Evolutionary conservation across 1,140 invertebrate genomes (phyloP), one percentile per base, ranked within the genome.

Genomic region (Pissodes strobi): DNA sequence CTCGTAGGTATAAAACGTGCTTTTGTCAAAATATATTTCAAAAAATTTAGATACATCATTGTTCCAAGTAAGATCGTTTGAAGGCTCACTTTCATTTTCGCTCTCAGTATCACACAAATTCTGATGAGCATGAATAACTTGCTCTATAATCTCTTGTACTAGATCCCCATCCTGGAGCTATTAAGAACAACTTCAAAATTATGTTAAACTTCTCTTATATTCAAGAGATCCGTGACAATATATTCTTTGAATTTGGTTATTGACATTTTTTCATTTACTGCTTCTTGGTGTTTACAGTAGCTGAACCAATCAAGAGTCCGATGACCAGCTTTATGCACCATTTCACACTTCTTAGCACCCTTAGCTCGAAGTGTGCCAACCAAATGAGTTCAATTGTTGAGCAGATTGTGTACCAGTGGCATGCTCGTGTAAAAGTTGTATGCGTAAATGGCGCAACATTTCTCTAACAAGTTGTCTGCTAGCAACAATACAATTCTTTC

Each of bases 321-420:
- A 77, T 57, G 6, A 64, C 71, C 30, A 78, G 45, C 61, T 78
- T 79, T 25, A 69, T 43, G 48, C 72, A 78, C 76, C 76, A 78
- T 27, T 77, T 77, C 17, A 78, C 43, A 43, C 67, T 64, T 68
- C 67, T 70, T 59, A 72, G 65, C 21, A 77, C 75, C 66, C 56
- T 77, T 79, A 58, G 69, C 66, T 45, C 74, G 67, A 55, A 82
- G 38, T 59, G 79, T 82, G 55, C 80, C 79, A 65, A 79, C 68
- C 6, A 79, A 71, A 76, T 82, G 76, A 4, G 76, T 82, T 63
- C 81, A 70, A 53, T 72, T 75, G 23, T 74, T 57, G 56, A 80
- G 63, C 66, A 81, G 67, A 68, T 71, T 66, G 52, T 79, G 57
- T 51, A 79, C 77, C 60, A 82, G 69, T 49, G 73, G 19, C 55